Conservation (phyloP, 1,140 invertebrate species). For the Drosophila baimaii region DNA sequence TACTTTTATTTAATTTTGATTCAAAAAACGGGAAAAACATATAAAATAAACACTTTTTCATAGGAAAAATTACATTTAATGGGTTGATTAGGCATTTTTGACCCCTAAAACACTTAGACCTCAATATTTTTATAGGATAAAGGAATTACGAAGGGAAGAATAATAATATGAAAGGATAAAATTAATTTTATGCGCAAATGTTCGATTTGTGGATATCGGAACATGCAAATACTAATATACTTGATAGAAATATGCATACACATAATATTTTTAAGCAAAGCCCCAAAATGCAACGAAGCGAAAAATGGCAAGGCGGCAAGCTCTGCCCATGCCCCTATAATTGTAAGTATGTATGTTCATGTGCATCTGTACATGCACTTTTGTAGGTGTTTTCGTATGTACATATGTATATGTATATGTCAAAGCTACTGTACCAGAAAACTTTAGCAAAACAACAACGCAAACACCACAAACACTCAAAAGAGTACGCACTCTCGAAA, state of each 20-base stretch:
- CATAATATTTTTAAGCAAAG: conserved; percentile 52
- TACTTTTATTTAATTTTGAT: too few species aligned
- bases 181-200: neutral
- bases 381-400: conserved; percentile 12
- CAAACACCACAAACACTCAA: conserved; percentile 38
- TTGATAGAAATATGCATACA: conserved; percentile 54
- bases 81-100: too few species aligned
- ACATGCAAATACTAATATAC: conserved; percentile 8
- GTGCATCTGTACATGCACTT: conserved; percentile 18
- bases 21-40: too few species aligned
- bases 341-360: conserved; percentile 25
- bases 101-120: too few species aligned
- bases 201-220: neutral
- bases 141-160: neutral
- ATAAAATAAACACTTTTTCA: too few species aligned
- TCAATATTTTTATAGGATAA: too few species aligned
- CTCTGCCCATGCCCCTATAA: conserved; percentile 10
- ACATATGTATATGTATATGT: conserved; percentile 13
- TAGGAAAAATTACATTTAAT: too few species aligned
- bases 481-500: conserved; percentile 51
- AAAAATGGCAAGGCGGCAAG: conserved; percentile 45
- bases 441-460: conserved; percentile 43
- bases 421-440: conserved; percentile 54
- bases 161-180: neutral
- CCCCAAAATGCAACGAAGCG: conserved; percentile 46